Evolutionary conservation across 2,797 vertebrate species (phyloP).

Genomic region (Galago senegalensis): DNA sequence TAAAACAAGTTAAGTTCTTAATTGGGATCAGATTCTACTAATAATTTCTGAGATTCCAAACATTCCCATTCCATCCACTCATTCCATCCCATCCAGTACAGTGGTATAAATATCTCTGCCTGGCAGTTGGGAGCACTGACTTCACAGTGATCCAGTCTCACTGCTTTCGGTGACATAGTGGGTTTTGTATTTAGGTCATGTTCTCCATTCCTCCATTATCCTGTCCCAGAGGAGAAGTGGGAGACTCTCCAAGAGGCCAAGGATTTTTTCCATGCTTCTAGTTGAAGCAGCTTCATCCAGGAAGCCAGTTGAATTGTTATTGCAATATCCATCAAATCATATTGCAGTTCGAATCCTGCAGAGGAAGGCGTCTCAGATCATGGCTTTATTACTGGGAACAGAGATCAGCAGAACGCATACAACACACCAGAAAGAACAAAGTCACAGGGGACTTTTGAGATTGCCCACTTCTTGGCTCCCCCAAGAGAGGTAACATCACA

Average conservation of each 20-base stretch:
- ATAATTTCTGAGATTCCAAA: not conserved
- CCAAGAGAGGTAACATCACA: not conserved
- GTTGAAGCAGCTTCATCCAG: not conserved
- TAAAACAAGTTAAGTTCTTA: not conserved
- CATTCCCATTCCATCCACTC: not conserved
- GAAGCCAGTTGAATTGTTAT: not conserved
- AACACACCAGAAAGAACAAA: slow-evolving; percentile 8
- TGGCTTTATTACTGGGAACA: not conserved
- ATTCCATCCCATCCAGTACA: not conserved
- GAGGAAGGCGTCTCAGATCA: not conserved
- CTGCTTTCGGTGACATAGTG: not conserved
- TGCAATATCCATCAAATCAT: not conserved
- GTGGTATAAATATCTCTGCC: not conserved
- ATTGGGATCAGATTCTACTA: not conserved
- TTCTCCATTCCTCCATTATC: not conserved
- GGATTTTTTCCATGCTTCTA: not conserved
- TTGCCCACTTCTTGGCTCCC: not conserved
- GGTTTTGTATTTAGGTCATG: not conserved
- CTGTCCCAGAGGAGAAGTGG: not conserved
- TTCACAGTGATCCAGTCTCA: not conserved
- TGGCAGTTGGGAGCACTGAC: not conserved
- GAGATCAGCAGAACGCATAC: not conserved
- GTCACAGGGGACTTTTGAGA: not conserved
- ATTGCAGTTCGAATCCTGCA: slow-evolving; percentile 2
- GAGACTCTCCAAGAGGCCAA: not conserved